Base-by-base conservation (phyloP, 2,797 vertebrate species). In the Notolabrus celidotus region DNA sequence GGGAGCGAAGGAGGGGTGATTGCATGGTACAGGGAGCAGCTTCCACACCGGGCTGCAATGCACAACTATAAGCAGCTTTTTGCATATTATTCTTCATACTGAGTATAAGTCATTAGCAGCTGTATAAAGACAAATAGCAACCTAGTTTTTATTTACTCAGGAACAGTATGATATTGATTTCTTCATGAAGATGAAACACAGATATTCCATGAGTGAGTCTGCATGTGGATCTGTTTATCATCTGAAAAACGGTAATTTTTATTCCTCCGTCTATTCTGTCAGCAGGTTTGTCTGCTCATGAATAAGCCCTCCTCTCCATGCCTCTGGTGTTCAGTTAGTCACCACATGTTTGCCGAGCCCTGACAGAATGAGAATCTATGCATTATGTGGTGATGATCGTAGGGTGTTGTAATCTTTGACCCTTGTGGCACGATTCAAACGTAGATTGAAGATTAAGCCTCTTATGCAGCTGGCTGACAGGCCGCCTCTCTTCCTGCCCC, bases 371-470 rank as follows among this genome's bases (percentile, higher is more conserved):
- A 83, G 67, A 91, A 88, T 88, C 81, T 77, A 74, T 84, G 86
- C 80, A 87, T 90, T 85, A 86, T 79, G 82, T 77, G 86, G 75
- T 63, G 87, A 88, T 86, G 71, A 89, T 90, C 74, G 63, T 77
- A 53, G 74, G 52, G 74, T 65, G 55, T 65, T 84, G 76, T 88
- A 92, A 91, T 91, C 92, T 91, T 85, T 89, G 79, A 83, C 80
- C 86, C 90, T 85, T 43, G 83, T 83, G 89, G 69, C 66, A 88
- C 82, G 74, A 90, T 88, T 86, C 81, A 84, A 88, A 85, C 83
- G 74, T 77, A 84, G 91, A 92, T 89, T 82, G 83, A 60, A 86
- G 89, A 93, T 90, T 92, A 89, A 89, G 90, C 67, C 71, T 68
- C 77, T 60, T 31, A 17, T 76, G 66, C 76, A 70, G 73, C 86